Evolutionary conservation across 2,113 vertebrate species (phyloP).

Genomic region (Albula glossodonta): DNA sequence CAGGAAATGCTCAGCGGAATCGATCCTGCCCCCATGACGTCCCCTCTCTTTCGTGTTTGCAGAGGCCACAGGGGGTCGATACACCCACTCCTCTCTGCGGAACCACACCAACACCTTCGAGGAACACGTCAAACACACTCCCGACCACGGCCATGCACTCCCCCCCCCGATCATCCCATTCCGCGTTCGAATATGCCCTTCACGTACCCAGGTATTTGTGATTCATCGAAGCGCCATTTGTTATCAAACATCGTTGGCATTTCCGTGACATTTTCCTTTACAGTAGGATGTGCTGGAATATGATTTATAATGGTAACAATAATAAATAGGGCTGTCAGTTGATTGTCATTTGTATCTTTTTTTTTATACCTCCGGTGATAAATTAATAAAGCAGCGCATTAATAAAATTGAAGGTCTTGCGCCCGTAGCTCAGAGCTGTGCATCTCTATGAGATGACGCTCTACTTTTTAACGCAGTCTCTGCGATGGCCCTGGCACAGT

Average conservation of each 20-base stretch:
- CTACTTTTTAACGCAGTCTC: too few species aligned
- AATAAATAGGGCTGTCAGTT: slow-evolving; percentile 17
- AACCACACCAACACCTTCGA: not conserved
- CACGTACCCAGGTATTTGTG: not conserved
- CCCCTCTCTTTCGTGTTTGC: too few species aligned
- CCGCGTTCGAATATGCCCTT: slow-evolving; percentile 7
- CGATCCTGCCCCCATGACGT: too few species aligned
- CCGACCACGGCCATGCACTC: not conserved
- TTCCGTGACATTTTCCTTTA: slow-evolving; percentile 29
- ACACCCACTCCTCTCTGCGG: too few species aligned
- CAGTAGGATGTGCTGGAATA: slow-evolving; percentile 15
- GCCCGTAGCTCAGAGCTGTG: not conserved
- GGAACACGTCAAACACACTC: not conserved
- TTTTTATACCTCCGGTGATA: not conserved
- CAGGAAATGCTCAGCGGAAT: too few species aligned
- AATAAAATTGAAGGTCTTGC: not conserved
- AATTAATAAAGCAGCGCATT: not conserved
- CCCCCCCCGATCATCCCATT: not conserved
- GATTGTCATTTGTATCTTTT: not conserved
- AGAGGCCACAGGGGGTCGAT: too few species aligned
- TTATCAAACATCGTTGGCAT: slow-evolving; percentile 27
- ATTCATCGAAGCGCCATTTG: slow-evolving; percentile 21
- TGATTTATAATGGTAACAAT: slow-evolving; percentile 14
- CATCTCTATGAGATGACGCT: too few species aligned
- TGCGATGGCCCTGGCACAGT: too few species aligned